phyloP scores from a whole-genome alignment of 2,113 vertebrate genomes.

The Illadopsis cleaveri region DNA sequence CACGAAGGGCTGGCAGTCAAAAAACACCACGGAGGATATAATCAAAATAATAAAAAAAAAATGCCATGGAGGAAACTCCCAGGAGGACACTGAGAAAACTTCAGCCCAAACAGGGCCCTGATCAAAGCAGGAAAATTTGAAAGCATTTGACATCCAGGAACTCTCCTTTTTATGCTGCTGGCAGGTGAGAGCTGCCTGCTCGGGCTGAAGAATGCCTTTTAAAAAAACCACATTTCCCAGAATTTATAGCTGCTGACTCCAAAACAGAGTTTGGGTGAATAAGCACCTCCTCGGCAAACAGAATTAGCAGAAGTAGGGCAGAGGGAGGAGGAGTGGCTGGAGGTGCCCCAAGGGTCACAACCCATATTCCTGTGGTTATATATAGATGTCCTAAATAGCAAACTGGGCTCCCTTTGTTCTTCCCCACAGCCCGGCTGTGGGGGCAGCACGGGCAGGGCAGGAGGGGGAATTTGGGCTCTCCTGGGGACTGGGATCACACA shows the following conservation, averaged over 20 bases:
- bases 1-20: neutral
- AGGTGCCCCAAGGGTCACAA: neutral
- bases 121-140: neutral
- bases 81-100: neutral
- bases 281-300: neutral
- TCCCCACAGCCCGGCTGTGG: rapidly evolving
- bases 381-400: neutral
- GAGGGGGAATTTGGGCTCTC: neutral
- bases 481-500: rapidly evolving
- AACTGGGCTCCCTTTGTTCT: neutral
- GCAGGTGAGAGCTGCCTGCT: neutral
- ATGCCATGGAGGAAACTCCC: neutral
- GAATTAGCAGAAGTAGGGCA: conserved; percentile 8
- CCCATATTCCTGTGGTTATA: neutral
- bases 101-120: neutral
- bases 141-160: neutral
- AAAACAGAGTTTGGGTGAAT: neutral
- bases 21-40: neutral
- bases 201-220: neutral
- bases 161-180: neutral
- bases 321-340: neutral
- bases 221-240: neutral
- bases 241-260: neutral
- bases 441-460: neutral
- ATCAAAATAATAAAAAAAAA: neutral